Evolutionary conservation across 1,140 invertebrate genomes (phyloP), one percentile per base, ranked within the genome.

Genomic region (Ooceraea biroi): DNA sequence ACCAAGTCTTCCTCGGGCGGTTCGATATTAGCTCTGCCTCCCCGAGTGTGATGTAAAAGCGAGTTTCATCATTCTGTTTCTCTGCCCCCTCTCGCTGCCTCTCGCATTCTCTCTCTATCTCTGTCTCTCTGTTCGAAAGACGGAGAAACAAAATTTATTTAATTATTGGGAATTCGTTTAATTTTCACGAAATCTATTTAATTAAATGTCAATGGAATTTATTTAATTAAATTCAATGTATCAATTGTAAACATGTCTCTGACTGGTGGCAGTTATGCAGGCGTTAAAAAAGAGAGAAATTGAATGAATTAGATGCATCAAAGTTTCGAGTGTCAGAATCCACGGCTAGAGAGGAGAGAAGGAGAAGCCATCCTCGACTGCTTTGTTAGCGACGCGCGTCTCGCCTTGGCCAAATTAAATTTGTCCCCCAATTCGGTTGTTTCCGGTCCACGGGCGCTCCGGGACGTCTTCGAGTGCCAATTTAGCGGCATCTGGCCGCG

Each of bases 391-490:
- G 48, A n/a, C 25, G 58, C 46, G 50, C 57, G 36, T 69, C 65
- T 19, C 61, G 58, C 71, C 58, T 78, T 44, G 80, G 57, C 74
- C 30, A 90, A 90, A 90, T 90, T 89, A 86, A 90, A 90, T 90
- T 90, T 89, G 84, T 88, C 86, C 88, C 76, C 83, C 86, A 82
- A 89, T 89, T 88, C 86, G 78, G 86, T 61, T 85, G 86, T 86
- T 90, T 87, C 85, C 83, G 82, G 89, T 88, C 86, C 80, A 83
- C 52, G 57, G 65, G 12, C 58, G 73, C 63, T 74, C 30, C 41
- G 60, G 86, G 85, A 83, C 82, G 88, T 50, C 84, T 86, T 88
- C 89, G 88, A 89, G 89, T 90, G 88, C 74, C 89, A 90, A 90
- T 90, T 90, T 90, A 86, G 65, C 86, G 73, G 77, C 89, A 90